Evolutionary conservation across 2,113 vertebrate species (phyloP), one percentile per base, ranked within the genome.

Genomic region (Spea multiplicata): DNA sequence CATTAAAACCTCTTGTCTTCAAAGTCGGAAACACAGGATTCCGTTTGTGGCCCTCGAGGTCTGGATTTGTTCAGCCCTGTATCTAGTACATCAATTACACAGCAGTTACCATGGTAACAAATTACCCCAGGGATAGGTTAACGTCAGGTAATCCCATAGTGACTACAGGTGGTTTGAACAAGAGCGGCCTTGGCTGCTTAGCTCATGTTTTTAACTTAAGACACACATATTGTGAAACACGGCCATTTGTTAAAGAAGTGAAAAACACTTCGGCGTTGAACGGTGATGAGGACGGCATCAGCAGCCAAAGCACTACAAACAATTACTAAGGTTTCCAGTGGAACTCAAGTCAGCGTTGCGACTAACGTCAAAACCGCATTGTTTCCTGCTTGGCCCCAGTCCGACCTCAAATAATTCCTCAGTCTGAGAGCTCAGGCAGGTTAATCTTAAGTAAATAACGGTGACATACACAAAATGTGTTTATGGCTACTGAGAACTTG

Each of bases 361-460:
- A 62, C 6, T 49, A 71, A 73, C 44, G 50, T 67, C 49, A 73
- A 73, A 72, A 65, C 61, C 48, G 5, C 46, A 66, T 66, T 80
- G 77, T 67, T 80, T 73, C 62, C 62, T 72, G 61, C 45, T 73
- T 80, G 77, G 77, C 77, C 14, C 9, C 13, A 17, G 14, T 73
- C 67, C 44, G 30, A 66, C 45, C 6, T 30, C 62, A 62, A 69
- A 78, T 78, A 57, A 66, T 61, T 30, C 44, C 46, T 30, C 16
- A 57, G 64, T 66, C 53, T 44, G 14, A 64, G 48, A 57, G 69
- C 44, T 71, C 48, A 66, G 55, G 53, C 52, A 67, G 52, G 70
- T 48, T 80, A 66, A 80, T 57, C 62, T n/a, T 67, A 73, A 73
- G 72, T 67, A 71, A 80, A 73, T 48, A 73, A 49, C 8, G 48